Conservation (phyloP, 2,113 vertebrate genomes). For the Gavia stellata region DNA sequence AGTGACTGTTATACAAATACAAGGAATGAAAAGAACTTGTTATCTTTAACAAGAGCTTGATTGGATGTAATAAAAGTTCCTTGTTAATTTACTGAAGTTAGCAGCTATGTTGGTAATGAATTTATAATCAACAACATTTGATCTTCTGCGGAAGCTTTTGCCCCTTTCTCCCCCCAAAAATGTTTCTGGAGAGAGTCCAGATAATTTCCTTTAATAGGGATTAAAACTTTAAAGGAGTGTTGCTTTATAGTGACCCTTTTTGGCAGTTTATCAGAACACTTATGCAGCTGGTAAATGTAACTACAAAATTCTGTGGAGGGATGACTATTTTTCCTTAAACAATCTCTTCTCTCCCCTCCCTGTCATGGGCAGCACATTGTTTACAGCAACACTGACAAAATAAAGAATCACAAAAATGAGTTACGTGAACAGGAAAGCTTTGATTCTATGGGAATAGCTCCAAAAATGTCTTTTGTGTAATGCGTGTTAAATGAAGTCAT, state of each 20-base stretch:
- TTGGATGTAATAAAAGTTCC: constrained; percentile 55
- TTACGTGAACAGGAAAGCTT: constrained; percentile 37
- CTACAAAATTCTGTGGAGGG: constrained; percentile 5
- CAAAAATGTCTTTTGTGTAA: constrained; percentile 35
- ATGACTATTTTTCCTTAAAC: constrained; percentile 46
- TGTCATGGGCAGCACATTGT: constrained; percentile 27
- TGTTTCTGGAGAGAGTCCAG: constrained; percentile 54
- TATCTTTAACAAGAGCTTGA: constrained; percentile 65
- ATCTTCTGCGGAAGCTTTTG: constrained; percentile 49
- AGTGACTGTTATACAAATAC: constrained; percentile 41
- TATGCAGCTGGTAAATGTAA: constrained; percentile 49
- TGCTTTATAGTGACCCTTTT: constrained; percentile 52
- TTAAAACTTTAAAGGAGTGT: constrained; percentile 52
- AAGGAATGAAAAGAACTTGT: constrained; percentile 50
- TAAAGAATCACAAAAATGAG: constrained; percentile 49
- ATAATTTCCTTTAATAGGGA: constrained; percentile 60
- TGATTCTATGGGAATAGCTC: constrained; percentile 38
- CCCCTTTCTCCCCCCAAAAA: constrained; percentile 5
- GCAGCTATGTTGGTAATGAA: constrained; percentile 57
- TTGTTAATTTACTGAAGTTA: constrained; percentile 63
- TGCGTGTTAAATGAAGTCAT: constrained; percentile 35
- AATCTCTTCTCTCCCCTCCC: background rate
- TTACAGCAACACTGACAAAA: constrained; percentile 56
- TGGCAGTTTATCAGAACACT: constrained; percentile 43
- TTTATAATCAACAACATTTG: constrained; percentile 65